Evolutionary conservation across 2,888 invertebrate species (phyloP).

Genomic region (Diaprepes abbreviatus): DNA sequence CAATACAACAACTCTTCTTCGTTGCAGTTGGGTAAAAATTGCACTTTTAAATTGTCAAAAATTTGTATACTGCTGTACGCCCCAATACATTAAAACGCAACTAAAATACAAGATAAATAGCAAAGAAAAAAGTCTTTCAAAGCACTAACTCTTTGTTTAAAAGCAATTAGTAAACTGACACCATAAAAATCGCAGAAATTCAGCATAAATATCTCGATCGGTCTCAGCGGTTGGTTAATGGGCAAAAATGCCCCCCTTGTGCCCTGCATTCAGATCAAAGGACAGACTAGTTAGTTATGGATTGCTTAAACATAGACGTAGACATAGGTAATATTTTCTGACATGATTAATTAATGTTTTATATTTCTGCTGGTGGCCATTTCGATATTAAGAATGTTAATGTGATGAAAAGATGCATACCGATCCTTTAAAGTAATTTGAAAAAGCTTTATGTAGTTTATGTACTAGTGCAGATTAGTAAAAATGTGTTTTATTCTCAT

Average conservation of each 20-base stretch:
- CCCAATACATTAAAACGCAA: background rate
- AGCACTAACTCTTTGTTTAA: slow-evolving; percentile 19
- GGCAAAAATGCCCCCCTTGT: slow-evolving; percentile 23
- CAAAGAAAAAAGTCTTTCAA: background rate
- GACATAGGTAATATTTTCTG: background rate
- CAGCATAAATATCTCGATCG: slow-evolving; percentile 31
- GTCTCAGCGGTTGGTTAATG: slow-evolving; percentile 42
- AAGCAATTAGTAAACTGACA: slow-evolving; percentile 38
- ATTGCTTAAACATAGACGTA: slow-evolving; percentile 5
- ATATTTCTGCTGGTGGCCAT: too few relatives aligned
- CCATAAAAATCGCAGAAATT: slow-evolving; percentile 31
- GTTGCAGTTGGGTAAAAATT: too few relatives aligned
- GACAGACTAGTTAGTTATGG: slow-evolving; percentile 7
- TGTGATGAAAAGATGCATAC: too few relatives aligned
- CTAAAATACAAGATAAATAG: background rate
- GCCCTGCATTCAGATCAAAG: slow-evolving; percentile 27
- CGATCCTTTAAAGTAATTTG: too few relatives aligned
- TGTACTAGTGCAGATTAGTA: too few relatives aligned
- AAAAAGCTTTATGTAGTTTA: too few relatives aligned
- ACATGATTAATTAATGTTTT: too few relatives aligned
- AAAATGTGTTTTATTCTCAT: too few relatives aligned
- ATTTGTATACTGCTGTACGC: too few relatives aligned
- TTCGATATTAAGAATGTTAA: too few relatives aligned
- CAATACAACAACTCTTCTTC: too few relatives aligned
- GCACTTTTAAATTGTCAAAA: too few relatives aligned